Evolutionary conservation across 2,797 vertebrate genomes (phyloP).

Genomic region (Enteromius argenteus): DNA sequence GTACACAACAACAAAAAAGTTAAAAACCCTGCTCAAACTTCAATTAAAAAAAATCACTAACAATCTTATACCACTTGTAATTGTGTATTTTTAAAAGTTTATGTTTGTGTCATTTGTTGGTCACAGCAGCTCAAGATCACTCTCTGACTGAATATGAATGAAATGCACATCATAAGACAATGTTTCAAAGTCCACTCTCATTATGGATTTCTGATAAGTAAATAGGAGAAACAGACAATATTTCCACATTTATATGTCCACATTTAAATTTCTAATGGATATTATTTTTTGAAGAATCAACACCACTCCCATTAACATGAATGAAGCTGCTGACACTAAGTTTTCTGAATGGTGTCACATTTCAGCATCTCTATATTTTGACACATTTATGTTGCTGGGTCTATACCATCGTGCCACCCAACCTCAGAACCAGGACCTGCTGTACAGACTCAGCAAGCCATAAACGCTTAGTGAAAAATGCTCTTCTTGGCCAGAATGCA

Average conservation of each 20-base stretch:
- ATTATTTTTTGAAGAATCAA: neutral
- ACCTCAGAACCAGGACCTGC: slow-evolving; percentile 46
- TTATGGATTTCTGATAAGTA: neutral
- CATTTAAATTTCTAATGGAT: neutral
- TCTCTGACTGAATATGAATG: neutral
- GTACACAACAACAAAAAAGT: no score
- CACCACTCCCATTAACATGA: neutral
- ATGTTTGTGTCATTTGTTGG: neutral
- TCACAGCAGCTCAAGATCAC: neutral
- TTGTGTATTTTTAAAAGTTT: no score
- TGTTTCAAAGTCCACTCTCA: neutral
- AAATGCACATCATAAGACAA: neutral
- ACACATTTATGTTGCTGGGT: neutral
- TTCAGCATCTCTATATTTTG: neutral
- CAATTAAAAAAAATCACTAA: no score
- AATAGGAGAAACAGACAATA: neutral
- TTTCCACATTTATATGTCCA: neutral
- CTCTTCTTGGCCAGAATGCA: slow-evolving; percentile 32
- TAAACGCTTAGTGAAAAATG: slow-evolving; percentile 38
- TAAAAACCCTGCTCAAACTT: no score
- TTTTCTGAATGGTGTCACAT: slow-evolving; percentile 7
- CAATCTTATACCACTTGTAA: no score
- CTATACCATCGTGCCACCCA: slow-evolving; percentile 7
- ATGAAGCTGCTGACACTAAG: neutral
- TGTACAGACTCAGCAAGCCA: slow-evolving; percentile 67